Conservation (phyloP, 2,888 invertebrate species). For the Rhopalosiphum nymphaeae region DNA sequence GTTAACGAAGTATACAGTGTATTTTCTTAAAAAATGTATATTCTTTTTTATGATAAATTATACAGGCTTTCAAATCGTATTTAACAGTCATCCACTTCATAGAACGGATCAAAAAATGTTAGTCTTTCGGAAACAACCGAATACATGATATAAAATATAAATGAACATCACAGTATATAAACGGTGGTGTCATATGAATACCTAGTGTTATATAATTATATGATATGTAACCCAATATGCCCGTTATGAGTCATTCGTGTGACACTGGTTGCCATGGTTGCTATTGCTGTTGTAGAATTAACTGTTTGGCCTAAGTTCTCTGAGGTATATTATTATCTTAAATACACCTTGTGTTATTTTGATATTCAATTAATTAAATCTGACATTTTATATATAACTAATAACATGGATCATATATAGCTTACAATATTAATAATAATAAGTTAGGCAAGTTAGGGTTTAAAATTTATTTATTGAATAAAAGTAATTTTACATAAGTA, state of each 20-base stretch:
- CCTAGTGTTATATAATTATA: background rate
- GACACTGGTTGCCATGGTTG: background rate
- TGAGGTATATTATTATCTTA: background rate
- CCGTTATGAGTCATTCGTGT: background rate
- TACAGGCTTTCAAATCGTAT: background rate
- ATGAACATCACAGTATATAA: background rate
- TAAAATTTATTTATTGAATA: background rate
- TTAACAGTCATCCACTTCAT: background rate
- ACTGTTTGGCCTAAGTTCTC: background rate
- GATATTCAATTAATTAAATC: background rate
- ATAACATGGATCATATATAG: background rate
- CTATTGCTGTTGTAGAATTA: background rate
- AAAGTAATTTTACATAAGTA: no score
- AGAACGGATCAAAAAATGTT: background rate
- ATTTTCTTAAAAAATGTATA: no score
- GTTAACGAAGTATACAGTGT: no score
- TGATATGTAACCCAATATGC: background rate
- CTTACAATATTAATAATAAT: background rate
- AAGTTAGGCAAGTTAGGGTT: background rate
- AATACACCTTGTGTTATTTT: background rate
- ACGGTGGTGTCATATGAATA: background rate
- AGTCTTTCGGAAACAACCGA: background rate
- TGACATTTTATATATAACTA: background rate
- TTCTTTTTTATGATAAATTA: background rate
- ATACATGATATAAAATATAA: background rate